Conservation (phyloP, 1,140 invertebrate genomes). For the Pristionchus pacificus region DNA sequence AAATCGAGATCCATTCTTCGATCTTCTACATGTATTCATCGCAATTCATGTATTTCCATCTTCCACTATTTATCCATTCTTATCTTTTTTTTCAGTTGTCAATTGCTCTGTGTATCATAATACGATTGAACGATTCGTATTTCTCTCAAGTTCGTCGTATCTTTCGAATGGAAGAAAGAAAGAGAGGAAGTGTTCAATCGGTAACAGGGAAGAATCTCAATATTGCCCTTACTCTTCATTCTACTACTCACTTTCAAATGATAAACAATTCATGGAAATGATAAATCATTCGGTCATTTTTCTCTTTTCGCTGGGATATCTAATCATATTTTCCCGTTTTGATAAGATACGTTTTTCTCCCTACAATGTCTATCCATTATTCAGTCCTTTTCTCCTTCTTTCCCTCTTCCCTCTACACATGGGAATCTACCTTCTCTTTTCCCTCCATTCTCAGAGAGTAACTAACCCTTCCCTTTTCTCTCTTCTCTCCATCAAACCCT, state of each 20-base stretch:
- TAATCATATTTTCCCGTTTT: no score
- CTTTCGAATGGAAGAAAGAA: neutral
- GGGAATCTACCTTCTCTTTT: neutral
- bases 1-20: neutral
- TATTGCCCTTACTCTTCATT: neutral
- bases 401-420: neutral
- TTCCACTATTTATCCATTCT: neutral
- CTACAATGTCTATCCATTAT: no score
- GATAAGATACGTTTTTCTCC: no score
- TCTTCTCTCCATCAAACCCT: slow-evolving; percentile 1
- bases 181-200: neutral
- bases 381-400: no score
- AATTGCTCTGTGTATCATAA: neutral
- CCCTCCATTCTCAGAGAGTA: neutral
- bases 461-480: no score
- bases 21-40: neutral
- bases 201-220: neutral
- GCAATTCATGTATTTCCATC: neutral
- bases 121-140: neutral
- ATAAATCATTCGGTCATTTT: no score
- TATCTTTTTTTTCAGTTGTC: neutral
- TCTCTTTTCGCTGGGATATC: no score
- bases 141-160: neutral
- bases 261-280: neutral
- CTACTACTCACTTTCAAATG: neutral